phyloP scores from a whole-genome alignment of 2,888 invertebrate genomes.

The Bhutanitis thaidina region DNA sequence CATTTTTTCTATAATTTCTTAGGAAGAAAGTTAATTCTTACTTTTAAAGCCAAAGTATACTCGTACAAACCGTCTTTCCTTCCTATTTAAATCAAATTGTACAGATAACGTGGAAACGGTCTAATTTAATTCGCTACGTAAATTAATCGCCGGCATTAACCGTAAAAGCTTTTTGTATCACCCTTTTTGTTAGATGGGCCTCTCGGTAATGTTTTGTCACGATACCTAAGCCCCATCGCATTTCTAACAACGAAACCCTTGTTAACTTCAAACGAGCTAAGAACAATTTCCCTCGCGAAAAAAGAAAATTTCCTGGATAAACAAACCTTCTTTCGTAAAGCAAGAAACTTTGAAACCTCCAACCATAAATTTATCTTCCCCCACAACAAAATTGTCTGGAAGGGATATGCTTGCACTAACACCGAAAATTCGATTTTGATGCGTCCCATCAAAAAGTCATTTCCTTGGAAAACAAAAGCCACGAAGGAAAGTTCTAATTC shows the following conservation, averaged over 20 bases:
- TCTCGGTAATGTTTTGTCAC: constrained; percentile 41
- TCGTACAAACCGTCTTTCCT: background rate
- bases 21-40: too few relatives aligned
- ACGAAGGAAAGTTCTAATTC: constrained; percentile 67
- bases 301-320: constrained; percentile 3
- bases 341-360: constrained; percentile 27
- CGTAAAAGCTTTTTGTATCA: constrained; percentile 43
- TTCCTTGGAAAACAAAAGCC: constrained; percentile 64
- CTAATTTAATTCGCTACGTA: constrained; percentile 30
- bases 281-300: constrained; percentile 5
- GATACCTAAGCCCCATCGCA: constrained; percentile 37
- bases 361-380: constrained; percentile 19
- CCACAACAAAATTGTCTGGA: constrained; percentile 21
- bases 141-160: constrained; percentile 46
- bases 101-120: constrained; percentile 26
- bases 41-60: too few relatives aligned
- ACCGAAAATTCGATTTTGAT: constrained; percentile 65
- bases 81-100: constrained; percentile 15
- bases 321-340: background rate
- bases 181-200: constrained; percentile 39
- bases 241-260: constrained; percentile 26
- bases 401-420: constrained; percentile 25
- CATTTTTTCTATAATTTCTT: too few relatives aligned
- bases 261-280: constrained; percentile 20
- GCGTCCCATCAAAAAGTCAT: constrained; percentile 70